Evolutionary conservation across 23 tunicate genomes (phyloP).

Genomic region (Trididemnum clinides): DNA sequence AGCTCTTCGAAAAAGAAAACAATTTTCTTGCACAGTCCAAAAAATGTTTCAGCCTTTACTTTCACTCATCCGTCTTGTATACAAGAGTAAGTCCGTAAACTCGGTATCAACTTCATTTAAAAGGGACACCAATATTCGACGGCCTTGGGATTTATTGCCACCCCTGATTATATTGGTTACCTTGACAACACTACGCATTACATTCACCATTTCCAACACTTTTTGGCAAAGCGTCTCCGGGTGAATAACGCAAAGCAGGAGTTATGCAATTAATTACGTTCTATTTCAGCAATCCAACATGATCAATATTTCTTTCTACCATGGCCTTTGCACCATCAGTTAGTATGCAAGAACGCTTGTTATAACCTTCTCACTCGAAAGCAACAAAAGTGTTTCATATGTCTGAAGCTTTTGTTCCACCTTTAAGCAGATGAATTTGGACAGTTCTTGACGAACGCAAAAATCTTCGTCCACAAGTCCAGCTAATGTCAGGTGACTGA

Average conservation of each 20-base stretch:
- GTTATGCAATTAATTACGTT: slow-evolving; percentile 5
- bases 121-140: background rate
- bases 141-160: slow-evolving; percentile 21
- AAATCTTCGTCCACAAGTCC: slow-evolving; percentile 6
- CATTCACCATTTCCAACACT: slow-evolving; percentile 18
- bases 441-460: background rate
- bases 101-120: slow-evolving; percentile 1
- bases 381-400: background rate
- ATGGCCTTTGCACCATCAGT: slow-evolving; percentile 27
- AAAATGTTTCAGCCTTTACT: slow-evolving; percentile 9
- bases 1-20: slow-evolving; percentile 9
- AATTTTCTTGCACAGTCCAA: slow-evolving; percentile 29
- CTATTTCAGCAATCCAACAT: background rate
- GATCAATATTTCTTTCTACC: slow-evolving; percentile 15
- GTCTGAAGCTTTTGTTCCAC: slow-evolving; percentile 21
- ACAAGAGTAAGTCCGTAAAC: background rate
- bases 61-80: slow-evolving; percentile 18
- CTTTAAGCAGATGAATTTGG: background rate
- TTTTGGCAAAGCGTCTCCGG: slow-evolving; percentile 1
- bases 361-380: slow-evolving; percentile 16
- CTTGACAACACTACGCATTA: slow-evolving; percentile 16
- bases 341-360: too few relatives aligned
- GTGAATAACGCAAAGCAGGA: slow-evolving; percentile 11
- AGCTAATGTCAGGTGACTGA: background rate
- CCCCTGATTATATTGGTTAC: slow-evolving; percentile 9